Evolutionary conservation across 2,888 invertebrate species (phyloP).

Genomic region (Tortricodes alternella): DNA sequence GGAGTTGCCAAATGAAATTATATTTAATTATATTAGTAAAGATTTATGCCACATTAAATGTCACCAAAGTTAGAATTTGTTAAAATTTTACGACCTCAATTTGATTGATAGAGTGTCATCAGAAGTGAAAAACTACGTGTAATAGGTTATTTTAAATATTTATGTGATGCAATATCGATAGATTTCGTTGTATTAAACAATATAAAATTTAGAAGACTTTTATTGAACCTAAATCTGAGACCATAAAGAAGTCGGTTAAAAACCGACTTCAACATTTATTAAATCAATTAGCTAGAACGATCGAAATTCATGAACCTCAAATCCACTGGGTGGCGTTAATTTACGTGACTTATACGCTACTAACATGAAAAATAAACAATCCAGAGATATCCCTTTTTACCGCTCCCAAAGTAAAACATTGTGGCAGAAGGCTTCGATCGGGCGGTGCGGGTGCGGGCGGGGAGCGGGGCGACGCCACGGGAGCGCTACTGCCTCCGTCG

Average conservation of each 20-base stretch:
- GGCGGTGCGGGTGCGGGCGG: constrained; percentile 43
- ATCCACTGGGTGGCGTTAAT: constrained; percentile 68
- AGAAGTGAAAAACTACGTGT: constrained; percentile 17
- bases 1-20: constrained; percentile 39
- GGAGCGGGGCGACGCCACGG: constrained; percentile 57
- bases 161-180: constrained; percentile 74
- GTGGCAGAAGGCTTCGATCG: constrained; percentile 61
- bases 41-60: constrained; percentile 10
- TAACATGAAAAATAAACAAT: constrained; percentile 81
- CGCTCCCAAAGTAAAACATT: constrained; percentile 70
- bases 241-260: constrained; percentile 25
- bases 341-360: constrained; percentile 78
- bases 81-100: constrained; percentile 1
- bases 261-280: constrained; percentile 33
- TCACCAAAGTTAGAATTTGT: constrained; percentile 9
- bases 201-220: constrained; percentile 35
- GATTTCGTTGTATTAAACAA: constrained; percentile 78
- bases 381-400: constrained; percentile 77
- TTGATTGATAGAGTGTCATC: constrained; percentile 18
- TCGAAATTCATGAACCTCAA: constrained; percentile 61
- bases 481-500: constrained; percentile 79
- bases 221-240: constrained; percentile 33
- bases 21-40: constrained; percentile 34
- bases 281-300: constrained; percentile 59
- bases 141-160: constrained; percentile 52